Evolutionary conservation across 2,888 invertebrate species (phyloP), one percentile per base, ranked within the genome.

Genomic region (Caenorhabditis sinica): DNA sequence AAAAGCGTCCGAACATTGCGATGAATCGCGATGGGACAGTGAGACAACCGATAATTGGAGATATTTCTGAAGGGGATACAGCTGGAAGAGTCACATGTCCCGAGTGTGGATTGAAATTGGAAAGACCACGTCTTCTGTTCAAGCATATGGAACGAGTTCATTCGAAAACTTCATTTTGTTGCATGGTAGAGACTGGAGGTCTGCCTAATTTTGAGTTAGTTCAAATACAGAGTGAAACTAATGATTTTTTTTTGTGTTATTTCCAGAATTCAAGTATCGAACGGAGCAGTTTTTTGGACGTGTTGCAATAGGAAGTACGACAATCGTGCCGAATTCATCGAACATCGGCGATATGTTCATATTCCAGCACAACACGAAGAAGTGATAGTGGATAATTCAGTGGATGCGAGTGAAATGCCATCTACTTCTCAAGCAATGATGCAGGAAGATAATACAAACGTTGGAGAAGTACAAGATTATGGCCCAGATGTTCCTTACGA

Each of bases 81-180:
- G 76, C 84, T 11, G 76, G 84, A 40, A 63, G 90, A 58, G 85
- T 90, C 3, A 75, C 76, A 23, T 92, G 92, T 73, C 88, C 88
- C n/a, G 80, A 89, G 15, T 92, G 92, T 82, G 89, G 89, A 0
- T 71, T 91, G 73, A 82, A 86, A 11, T 83, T 91, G 63, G 87
- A 89, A 30, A 81, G 89, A 13, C 92, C 92, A 6, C 86, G 89
- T 11, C 86, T 90, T 11, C 80, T 92, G 13, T 85, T 92, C 43
- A 86, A 90, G 13, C 92, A 92, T 82, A 91, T 92, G 91, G 84
- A 87, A 20, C 85, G 90, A 23, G 90, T 89, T 9, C 92, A 92
- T 71, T 82, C 80, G n/a, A 87, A 87, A 58, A 69, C 76, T n/a
- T 81, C 81, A 56, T 91, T 91, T 74, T 74, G 73, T 36, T 86